These are phyloP conservation scores for Ypsolopha sequella DNA, from an alignment of 2,888 invertebrate species.

Conservation along the genomic window DNA sequence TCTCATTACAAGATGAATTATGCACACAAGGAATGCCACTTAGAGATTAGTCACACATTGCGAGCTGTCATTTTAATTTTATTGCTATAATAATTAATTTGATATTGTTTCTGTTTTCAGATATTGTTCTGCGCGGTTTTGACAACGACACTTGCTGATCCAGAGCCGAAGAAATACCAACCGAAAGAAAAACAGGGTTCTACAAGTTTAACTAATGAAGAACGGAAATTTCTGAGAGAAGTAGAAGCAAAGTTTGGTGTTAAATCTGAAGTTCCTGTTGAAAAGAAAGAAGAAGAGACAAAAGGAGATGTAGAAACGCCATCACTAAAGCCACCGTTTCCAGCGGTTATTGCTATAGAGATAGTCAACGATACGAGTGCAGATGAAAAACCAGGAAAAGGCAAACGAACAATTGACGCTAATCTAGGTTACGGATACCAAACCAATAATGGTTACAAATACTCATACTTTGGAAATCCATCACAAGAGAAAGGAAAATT, in stretches of 20 bases:
- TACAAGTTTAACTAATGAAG: slow-evolving; percentile 45
- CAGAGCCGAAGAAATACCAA: slow-evolving; percentile 59
- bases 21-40: neutral
- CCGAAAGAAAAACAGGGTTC: slow-evolving; percentile 31
- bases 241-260: slow-evolving; percentile 62
- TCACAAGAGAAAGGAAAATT: slow-evolving; percentile 65
- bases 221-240: slow-evolving; percentile 55
- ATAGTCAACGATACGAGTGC: slow-evolving; percentile 70
- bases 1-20: neutral
- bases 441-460: slow-evolving; percentile 63
- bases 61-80: neutral
- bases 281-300: slow-evolving; percentile 18
- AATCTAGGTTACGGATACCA: slow-evolving; percentile 78
- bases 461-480: slow-evolving; percentile 59
- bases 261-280: slow-evolving; percentile 32
- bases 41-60: neutral
- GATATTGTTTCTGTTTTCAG: slow-evolving; percentile 36
- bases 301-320: slow-evolving; percentile 10
- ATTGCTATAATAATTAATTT: neutral
- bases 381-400: slow-evolving; percentile 59
- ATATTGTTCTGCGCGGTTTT: slow-evolving; percentile 37
- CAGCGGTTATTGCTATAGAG: slow-evolving; percentile 73
- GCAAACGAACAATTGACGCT: slow-evolving; percentile 80
- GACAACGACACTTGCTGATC: slow-evolving; percentile 30
- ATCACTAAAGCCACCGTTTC: slow-evolving; percentile 33